Evolutionary conservation across 2,797 vertebrate genomes (phyloP).

Genomic region (Coregonus suidteri): DNA sequence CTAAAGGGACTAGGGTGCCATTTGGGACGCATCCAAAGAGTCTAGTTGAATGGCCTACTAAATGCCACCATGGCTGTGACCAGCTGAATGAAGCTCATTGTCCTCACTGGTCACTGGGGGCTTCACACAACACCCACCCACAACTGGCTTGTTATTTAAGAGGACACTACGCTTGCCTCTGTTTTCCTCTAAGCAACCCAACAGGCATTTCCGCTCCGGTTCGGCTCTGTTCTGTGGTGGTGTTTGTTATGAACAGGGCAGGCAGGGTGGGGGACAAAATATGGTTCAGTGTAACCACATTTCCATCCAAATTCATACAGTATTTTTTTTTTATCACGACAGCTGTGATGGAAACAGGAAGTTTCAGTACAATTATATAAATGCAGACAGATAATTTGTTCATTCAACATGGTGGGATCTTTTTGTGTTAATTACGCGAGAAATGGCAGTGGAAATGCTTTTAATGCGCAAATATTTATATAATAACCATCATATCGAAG

Average conservation of each 20-base stretch:
- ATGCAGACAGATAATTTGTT: too few species aligned
- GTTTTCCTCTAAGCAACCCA: conserved; percentile 70
- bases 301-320: background rate
- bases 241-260: conserved; percentile 39
- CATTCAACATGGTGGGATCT: too few species aligned
- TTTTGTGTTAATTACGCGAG: too few species aligned
- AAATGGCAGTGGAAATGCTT: too few species aligned
- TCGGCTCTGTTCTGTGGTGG: conserved; percentile 37
- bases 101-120: conserved; percentile 73
- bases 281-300: conserved; percentile 29
- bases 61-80: conserved; percentile 64
- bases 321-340: too few species aligned
- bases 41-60: conserved; percentile 73
- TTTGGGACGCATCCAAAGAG: conserved; percentile 62
- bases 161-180: conserved; percentile 67
- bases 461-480: too few species aligned
- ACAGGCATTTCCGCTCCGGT: conserved; percentile 70
- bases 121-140: conserved; percentile 13
- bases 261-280: conserved; percentile 9
- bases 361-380: too few species aligned
- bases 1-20: background rate
- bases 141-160: conserved; percentile 72
- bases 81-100: conserved; percentile 79
- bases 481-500: too few species aligned
- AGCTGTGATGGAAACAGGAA: too few species aligned